A percentile compares a stretch with the other conserved stretches of the same genome.
Conservation (phyloP, 2,113 vertebrate species). For the Aptenodytes patagonicus region DNA sequence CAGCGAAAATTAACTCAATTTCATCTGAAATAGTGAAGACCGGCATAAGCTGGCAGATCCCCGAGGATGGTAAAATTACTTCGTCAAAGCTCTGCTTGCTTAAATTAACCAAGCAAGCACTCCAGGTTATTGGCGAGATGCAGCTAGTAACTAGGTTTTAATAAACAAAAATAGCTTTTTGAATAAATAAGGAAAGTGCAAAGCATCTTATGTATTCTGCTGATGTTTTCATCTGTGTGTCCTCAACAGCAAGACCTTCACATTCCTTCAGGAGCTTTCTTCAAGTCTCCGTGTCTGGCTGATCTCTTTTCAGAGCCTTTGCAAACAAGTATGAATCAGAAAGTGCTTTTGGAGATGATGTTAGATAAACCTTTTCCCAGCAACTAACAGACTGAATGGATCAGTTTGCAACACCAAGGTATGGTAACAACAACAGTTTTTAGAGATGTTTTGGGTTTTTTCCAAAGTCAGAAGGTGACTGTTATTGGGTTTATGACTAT, state of each 20-base stretch:
- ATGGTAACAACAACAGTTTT: neutral
- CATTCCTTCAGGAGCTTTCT: neutral
- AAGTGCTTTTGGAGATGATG: neutral
- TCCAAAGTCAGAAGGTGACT: neutral
- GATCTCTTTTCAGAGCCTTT: neutral
- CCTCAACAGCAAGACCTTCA: constrained; percentile 38
- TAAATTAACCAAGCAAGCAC: constrained; percentile 81
- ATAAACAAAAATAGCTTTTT: constrained; percentile 79
- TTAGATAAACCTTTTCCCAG: neutral
- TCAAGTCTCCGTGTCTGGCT: neutral
- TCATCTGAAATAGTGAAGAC: constrained; percentile 79
- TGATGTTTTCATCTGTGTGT: constrained; percentile 22
- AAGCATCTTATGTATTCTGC: constrained; percentile 32
- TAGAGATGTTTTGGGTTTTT: neutral
- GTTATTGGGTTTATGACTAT: neutral
- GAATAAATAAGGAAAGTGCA: constrained; percentile 71
- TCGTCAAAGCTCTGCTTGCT: constrained; percentile 79
- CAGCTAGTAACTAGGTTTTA: constrained; percentile 76
- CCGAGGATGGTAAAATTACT: constrained; percentile 81
- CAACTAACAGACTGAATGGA: neutral
- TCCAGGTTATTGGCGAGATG: constrained; percentile 76
- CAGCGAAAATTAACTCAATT: constrained; percentile 85
- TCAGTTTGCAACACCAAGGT: neutral
- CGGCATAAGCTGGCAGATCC: constrained; percentile 78
- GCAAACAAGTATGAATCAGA: neutral